Conservation (phyloP, 2,797 vertebrate species). For the Sitta carolinensis region DNA sequence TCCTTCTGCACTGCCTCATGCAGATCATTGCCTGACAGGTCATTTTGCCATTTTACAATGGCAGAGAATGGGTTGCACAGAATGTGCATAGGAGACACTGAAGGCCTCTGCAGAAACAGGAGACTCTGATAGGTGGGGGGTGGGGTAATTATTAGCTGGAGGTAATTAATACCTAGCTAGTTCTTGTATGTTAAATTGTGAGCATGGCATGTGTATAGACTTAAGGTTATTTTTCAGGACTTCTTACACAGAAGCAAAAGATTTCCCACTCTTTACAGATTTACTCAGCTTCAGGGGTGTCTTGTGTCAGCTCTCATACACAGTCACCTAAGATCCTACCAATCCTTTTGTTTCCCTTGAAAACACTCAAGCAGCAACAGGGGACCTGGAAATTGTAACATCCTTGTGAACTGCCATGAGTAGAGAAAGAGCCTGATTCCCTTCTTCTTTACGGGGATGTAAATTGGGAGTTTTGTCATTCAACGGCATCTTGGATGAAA, state of each 20-base stretch:
- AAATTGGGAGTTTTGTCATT: background rate
- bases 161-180: background rate
- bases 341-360: background rate
- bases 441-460: background rate
- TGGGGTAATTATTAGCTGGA: background rate
- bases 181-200: background rate
- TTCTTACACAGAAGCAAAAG: background rate
- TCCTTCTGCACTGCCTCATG: background rate
- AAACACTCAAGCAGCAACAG: background rate
- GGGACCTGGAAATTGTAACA: background rate
- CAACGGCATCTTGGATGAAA: background rate
- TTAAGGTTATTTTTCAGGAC: background rate
- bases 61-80: background rate
- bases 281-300: background rate
- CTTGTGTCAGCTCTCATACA: background rate
- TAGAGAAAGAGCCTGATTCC: background rate
- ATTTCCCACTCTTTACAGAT: background rate
- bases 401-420: background rate
- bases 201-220: background rate
- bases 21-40: background rate
- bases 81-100: background rate
- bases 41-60: background rate
- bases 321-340: background rate
- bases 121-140: background rate
- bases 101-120: background rate